These are phyloP conservation scores for Andinoacara biseriatus DNA, from an alignment of 2,113 vertebrate species.

Conservation along the genomic window DNA sequence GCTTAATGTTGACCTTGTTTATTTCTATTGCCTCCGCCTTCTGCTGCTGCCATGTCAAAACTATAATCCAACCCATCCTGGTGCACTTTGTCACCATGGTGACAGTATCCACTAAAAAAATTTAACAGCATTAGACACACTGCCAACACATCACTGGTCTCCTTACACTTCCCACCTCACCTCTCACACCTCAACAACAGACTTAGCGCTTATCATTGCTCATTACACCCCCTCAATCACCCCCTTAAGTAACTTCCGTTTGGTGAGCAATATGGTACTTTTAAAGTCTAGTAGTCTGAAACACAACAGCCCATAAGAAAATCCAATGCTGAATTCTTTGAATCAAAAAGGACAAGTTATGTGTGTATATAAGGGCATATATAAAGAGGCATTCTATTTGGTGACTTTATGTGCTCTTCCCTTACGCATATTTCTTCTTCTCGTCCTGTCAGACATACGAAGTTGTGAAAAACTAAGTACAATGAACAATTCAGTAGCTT, in stretches of 20 bases:
- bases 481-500: too few relatives aligned
- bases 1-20: background rate
- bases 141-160: background rate
- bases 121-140: background rate
- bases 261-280: background rate
- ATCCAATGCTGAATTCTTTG: background rate
- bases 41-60: background rate
- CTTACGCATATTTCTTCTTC: background rate
- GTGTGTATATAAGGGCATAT: background rate
- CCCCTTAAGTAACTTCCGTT: background rate
- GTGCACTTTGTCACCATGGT: background rate
- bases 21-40: background rate
- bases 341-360: background rate
- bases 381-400: background rate
- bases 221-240: background rate
- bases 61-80: background rate
- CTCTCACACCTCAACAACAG: slow-evolving; percentile 1
- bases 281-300: background rate
- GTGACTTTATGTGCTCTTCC: background rate
- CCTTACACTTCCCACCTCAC: slow-evolving; percentile 3
- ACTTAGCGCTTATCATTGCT: background rate
- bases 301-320: background rate
- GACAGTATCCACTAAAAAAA: background rate
- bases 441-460: background rate
- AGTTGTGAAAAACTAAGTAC: too few relatives aligned